Conservation (phyloP, 2,888 invertebrate genomes). For the Epicampocera succincta region DNA sequence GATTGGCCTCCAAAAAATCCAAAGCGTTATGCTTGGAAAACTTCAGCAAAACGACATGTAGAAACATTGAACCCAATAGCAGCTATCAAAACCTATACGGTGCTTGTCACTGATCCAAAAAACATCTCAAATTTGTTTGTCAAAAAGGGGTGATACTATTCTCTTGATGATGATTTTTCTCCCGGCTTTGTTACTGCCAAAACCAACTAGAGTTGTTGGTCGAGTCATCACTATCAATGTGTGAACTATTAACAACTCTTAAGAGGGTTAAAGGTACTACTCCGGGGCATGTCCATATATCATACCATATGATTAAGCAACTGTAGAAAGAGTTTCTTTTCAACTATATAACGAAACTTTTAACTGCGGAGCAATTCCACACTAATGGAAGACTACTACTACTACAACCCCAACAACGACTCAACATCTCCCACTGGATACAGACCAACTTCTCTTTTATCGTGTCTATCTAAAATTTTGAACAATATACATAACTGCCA, state of each 20-base stretch:
- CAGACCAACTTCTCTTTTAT: slow-evolving; percentile 4
- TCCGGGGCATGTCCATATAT: too few relatives aligned
- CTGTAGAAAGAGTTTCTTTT: too few relatives aligned
- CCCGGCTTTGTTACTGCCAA: background rate
- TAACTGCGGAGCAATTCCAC: too few relatives aligned
- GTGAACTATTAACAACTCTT: too few relatives aligned
- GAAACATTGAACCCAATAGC: background rate
- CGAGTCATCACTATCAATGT: too few relatives aligned
- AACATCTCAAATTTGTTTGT: slow-evolving; percentile 4
- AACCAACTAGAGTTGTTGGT: background rate
- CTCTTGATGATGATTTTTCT: background rate
- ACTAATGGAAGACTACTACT: too few relatives aligned
- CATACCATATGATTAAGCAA: too few relatives aligned
- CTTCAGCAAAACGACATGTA: slow-evolving; percentile 18
- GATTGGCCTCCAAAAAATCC: slow-evolving; percentile 17
- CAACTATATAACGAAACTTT: too few relatives aligned
- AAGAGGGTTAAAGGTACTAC: too few relatives aligned
- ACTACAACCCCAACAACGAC: slow-evolving; percentile 12
- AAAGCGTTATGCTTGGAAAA: slow-evolving; percentile 21
- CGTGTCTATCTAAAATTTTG: slow-evolving; percentile 3
- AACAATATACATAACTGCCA: slow-evolving; percentile 5
- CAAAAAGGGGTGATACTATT: slow-evolving; percentile 9
- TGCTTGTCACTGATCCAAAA: too few relatives aligned
- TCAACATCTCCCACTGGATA: background rate
- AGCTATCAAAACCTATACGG: too few relatives aligned